phyloP scores from a whole-genome alignment of 2,888 invertebrate species.

The Drosophila tripunctata region DNA sequence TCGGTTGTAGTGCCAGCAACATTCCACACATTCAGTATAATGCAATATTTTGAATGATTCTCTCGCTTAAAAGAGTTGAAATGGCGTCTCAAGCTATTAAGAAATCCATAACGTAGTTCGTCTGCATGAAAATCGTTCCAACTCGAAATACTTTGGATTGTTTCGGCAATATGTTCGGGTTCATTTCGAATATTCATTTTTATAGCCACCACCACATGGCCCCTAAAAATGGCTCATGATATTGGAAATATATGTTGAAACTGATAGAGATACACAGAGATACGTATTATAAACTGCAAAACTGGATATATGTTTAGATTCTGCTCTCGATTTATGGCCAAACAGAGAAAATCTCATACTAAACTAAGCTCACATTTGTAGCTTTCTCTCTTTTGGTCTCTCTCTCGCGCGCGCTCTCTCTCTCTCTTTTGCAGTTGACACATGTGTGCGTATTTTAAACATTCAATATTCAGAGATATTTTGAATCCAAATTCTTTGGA shows the following conservation, averaged over 20 bases:
- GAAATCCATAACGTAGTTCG: neutral
- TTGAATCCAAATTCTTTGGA: neutral
- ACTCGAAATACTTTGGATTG: conserved; percentile 30
- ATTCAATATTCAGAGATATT: neutral
- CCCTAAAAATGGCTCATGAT: conserved; percentile 19
- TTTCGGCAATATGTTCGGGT: conserved; percentile 21
- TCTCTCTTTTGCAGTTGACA: neutral
- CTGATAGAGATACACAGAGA: neutral
- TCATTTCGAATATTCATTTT: conserved; percentile 58
- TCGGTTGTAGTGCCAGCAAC: neutral
- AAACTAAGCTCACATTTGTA: neutral
- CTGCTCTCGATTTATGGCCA: too few relatives aligned
- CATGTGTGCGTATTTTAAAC: neutral
- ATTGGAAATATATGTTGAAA: conserved; percentile 2
- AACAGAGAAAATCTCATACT: conserved; percentile 7
- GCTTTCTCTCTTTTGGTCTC: neutral
- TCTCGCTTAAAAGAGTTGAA: neutral
- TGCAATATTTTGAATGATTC: conserved; percentile 2
- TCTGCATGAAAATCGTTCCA: conserved; percentile 9
- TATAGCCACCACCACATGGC: conserved; percentile 61
- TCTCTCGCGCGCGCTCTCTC: neutral
- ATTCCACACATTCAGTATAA: conserved; percentile 10
- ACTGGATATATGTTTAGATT: too few relatives aligned
- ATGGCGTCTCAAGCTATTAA: neutral
- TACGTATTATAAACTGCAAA: too few relatives aligned